A percentile compares a stretch with the other conserved stretches of the same genome.
These are phyloP conservation scores for Apotomis capreana DNA, from an alignment of 2,888 invertebrate genomes.

Conservation along the genomic window DNA sequence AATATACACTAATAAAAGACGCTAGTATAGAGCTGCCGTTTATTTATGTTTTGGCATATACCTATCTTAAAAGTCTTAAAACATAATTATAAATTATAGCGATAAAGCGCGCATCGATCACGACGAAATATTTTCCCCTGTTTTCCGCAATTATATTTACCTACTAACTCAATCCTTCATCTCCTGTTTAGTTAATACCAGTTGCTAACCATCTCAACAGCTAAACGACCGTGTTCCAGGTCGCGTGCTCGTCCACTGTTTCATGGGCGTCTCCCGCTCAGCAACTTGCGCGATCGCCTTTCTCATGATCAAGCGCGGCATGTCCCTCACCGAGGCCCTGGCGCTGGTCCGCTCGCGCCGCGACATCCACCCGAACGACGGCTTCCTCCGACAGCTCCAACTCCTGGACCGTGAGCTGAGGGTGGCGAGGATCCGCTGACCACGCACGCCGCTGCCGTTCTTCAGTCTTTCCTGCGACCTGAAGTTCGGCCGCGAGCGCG, in stretches of 20 bases:
- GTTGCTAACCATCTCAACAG: background rate
- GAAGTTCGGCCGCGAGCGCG: constrained; percentile 52
- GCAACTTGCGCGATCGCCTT: constrained; percentile 92
- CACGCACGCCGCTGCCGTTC: constrained; percentile 61
- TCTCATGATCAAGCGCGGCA: constrained; percentile 90
- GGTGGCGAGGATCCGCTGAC: constrained; percentile 79
- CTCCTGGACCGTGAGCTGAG: constrained; percentile 85
- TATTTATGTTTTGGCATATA: no score
- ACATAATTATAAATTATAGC: no score
- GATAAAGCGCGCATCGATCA: no score
- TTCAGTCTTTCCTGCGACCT: constrained; percentile 59
- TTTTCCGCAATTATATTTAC: no score
- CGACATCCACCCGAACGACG: constrained; percentile 90
- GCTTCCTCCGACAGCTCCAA: constrained; percentile 90
- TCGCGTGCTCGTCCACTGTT: constrained; percentile 90
- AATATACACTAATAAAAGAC: no score
- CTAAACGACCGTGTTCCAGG: constrained; percentile 75
- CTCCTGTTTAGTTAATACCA: no score
- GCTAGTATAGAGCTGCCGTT: no score
- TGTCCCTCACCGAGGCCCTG: constrained; percentile 90
- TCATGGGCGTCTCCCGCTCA: constrained; percentile 92
- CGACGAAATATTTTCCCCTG: no score
- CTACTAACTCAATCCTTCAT: no score
- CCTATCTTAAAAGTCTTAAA: no score
- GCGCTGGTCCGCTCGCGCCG: constrained; percentile 87